Conservation (phyloP, 2,888 invertebrate genomes). For the Drosophila prolongata region DNA sequence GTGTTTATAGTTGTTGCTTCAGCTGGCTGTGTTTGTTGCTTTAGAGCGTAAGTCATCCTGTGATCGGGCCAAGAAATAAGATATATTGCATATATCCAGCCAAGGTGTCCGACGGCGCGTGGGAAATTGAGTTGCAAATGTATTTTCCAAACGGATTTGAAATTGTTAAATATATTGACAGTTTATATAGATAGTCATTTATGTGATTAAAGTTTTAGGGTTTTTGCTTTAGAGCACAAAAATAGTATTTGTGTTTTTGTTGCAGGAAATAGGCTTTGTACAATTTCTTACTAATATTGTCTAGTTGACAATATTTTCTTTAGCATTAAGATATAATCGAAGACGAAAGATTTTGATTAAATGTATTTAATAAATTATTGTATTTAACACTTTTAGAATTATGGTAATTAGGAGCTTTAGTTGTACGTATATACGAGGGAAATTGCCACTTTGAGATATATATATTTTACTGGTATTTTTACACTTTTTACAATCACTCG, state of each 20-base stretch:
- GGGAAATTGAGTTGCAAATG: slow-evolving; percentile 39
- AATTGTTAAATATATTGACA: background rate
- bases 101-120: slow-evolving; percentile 62
- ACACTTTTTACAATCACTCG: slow-evolving; percentile 34
- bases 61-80: slow-evolving; percentile 41
- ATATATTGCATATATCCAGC: slow-evolving; percentile 40
- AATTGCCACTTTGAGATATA: slow-evolving; percentile 25
- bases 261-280: slow-evolving; percentile 5
- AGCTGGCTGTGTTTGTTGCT: slow-evolving; percentile 26
- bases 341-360: background rate
- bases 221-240: background rate
- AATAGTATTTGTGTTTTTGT: background rate
- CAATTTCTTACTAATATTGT: slow-evolving; percentile 2
- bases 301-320: background rate
- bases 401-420: slow-evolving; percentile 52
- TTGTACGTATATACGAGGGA: slow-evolving; percentile 27
- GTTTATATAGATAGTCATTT: background rate
- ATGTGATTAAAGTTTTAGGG: background rate
- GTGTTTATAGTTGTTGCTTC: slow-evolving; percentile 26
- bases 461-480: slow-evolving; percentile 11
- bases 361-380: slow-evolving; percentile 20
- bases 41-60: slow-evolving; percentile 64
- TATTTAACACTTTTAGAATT: slow-evolving; percentile 8
- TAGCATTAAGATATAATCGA: background rate
- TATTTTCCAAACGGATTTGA: slow-evolving; percentile 11